Evolutionary conservation across 2,797 vertebrate genomes (phyloP).

Genomic region (Halcyon chelicuti): DNA sequence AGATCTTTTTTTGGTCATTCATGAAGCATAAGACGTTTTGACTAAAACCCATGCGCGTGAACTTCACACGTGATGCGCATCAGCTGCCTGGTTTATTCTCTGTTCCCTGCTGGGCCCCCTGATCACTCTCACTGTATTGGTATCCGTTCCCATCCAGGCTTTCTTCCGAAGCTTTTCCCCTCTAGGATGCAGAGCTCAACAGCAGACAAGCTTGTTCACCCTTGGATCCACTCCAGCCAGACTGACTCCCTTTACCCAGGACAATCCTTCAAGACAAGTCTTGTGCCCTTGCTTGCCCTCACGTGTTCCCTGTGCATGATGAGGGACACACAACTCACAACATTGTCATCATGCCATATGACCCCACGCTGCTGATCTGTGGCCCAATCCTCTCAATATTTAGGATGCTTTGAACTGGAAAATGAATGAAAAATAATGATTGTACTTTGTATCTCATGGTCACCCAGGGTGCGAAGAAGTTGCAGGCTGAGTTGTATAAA

Average conservation of each 20-base stretch:
- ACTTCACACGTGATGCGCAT: neutral
- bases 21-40: neutral
- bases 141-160: neutral
- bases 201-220: conserved; percentile 16
- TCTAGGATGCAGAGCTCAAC: neutral
- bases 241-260: conserved; percentile 50
- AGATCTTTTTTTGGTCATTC: neutral
- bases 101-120: neutral
- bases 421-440: conserved; percentile 20
- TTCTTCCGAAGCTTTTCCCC: neutral
- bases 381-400: neutral
- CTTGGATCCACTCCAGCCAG: conserved; percentile 51
- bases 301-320: neutral
- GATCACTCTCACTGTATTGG: neutral
- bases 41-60: neutral
- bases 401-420: conserved; percentile 1
- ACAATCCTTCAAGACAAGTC: conserved; percentile 55
- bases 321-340: conserved; percentile 49
- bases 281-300: conserved; percentile 10
- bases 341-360: neutral
- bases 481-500: neutral
- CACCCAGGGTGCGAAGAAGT: neutral
- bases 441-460: neutral
- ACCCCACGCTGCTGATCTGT: neutral
- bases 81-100: neutral